A percentile compares a stretch with the other conserved stretches of the same genome.
phyloP scores from a whole-genome alignment of 92 coral and sea anemone species.

The Desmophyllum pertusum region DNA sequence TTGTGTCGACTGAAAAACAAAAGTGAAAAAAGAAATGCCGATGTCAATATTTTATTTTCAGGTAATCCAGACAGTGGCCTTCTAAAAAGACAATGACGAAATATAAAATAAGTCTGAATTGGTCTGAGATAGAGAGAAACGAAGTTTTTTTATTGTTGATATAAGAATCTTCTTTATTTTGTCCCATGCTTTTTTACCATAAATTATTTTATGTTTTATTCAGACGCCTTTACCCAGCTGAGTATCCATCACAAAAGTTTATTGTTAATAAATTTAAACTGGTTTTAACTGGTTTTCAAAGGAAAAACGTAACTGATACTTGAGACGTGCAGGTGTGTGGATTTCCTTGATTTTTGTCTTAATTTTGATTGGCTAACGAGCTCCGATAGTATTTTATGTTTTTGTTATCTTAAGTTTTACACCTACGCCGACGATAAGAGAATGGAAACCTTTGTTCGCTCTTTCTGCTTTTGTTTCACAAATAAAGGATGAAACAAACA shows the following conservation, averaged over 20 bases:
- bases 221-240: slow-evolving; percentile 1
- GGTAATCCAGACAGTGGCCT: not conserved
- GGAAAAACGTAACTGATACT: too few species aligned
- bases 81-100: not conserved
- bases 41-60: not conserved
- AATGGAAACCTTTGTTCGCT: not conserved
- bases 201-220: not conserved
- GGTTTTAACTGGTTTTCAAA: not conserved
- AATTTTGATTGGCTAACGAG: not conserved
- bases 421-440: not conserved
- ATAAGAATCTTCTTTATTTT: not conserved
- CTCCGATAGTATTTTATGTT: not conserved
- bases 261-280: not conserved
- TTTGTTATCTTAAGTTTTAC: not conserved
- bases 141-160: not conserved
- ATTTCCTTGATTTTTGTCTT: not conserved
- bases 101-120: not conserved
- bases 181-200: not conserved
- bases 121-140: not conserved
- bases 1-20: not conserved
- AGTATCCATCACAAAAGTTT: not conserved
- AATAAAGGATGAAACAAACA: not conserved
- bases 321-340: slow-evolving; percentile 3
- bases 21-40: not conserved
- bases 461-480: not conserved